Base-by-base conservation (phyloP, 2,113 vertebrate species). In the Aplodontia rufa region DNA sequence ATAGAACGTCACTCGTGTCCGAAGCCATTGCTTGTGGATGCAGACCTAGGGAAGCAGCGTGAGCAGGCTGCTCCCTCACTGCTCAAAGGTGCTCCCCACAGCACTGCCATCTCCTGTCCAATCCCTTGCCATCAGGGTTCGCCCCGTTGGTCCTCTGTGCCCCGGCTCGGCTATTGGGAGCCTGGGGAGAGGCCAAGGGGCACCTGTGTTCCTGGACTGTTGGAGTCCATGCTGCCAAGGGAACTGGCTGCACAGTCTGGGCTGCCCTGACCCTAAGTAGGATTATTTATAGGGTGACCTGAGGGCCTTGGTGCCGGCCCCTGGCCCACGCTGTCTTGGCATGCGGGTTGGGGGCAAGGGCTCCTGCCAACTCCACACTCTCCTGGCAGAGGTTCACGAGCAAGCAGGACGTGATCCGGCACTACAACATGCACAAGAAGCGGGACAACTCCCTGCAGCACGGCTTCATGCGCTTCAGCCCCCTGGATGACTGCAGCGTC, bases 381-480 rank as follows among this genome's bases (percentile, higher is more conserved):
- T 98, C 98, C 98, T 92, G 98, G 97, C 99, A 99, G 99, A 99
- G 99, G 98, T 99, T 99, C 98, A 99, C 99, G 71, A 99, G 99
- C 98, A 99, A 99, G 98, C 99, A 99, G 98, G 99, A 99, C 49
- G 99, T 99, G 98, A 99, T 99, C 97, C 99, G 99, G 95, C 99
- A 99, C 98, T 99, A 99, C 99, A 99, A 99, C 99, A 99, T 99
- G 99, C 99, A 99, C 98, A 99, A 99, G 99, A 99, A 99, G 95
- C 98, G 99, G 0, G 99, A 99, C 98, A 99, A 99, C 98, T 99
- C 99, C 75, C 99, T 99, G 97, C 99, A 99, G 98, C 99, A 99
- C 0, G 99, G 99, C 97, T 99, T 99, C 99, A 99, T 99, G 99
- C 99, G 99, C 97, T 99, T 99, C 98, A 99, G 99, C 99, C 99